These are phyloP conservation scores for Neogale vison DNA, from an alignment of 2,113 vertebrate genomes.

Conservation along the genomic window DNA sequence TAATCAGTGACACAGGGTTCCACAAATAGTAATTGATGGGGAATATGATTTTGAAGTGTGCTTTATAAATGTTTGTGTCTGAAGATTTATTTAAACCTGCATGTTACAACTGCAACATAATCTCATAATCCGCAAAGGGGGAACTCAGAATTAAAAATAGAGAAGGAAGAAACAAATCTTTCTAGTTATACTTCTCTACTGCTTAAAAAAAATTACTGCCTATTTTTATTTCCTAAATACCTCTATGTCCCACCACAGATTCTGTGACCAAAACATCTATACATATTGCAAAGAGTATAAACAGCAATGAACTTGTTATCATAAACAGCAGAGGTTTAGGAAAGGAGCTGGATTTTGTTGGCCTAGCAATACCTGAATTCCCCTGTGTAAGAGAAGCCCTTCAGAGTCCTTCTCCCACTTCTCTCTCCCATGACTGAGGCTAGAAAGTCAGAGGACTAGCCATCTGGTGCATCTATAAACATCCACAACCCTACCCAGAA, in stretches of 20 bases:
- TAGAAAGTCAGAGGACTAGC: background rate
- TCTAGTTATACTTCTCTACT: background rate
- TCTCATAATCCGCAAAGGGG: background rate
- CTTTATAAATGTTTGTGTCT: background rate
- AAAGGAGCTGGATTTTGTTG: background rate
- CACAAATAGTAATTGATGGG: background rate
- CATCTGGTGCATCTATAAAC: background rate
- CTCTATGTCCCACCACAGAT: background rate
- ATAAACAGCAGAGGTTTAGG: background rate
- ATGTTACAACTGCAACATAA: background rate
- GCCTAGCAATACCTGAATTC: background rate
- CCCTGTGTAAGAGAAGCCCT: background rate
- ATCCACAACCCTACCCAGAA: background rate
- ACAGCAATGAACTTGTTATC: background rate
- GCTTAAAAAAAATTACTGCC: background rate
- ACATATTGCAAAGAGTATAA: background rate
- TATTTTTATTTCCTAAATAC: conserved; percentile 1
- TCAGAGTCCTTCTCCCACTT: background rate
- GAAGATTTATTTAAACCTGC: background rate
- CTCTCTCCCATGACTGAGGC: background rate
- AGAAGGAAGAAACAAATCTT: background rate
- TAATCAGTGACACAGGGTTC: background rate
- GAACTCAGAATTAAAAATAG: background rate
- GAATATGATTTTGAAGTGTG: background rate
- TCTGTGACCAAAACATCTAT: background rate